Conservation (phyloP, 2,888 invertebrate genomes). For the Tachina fera region DNA sequence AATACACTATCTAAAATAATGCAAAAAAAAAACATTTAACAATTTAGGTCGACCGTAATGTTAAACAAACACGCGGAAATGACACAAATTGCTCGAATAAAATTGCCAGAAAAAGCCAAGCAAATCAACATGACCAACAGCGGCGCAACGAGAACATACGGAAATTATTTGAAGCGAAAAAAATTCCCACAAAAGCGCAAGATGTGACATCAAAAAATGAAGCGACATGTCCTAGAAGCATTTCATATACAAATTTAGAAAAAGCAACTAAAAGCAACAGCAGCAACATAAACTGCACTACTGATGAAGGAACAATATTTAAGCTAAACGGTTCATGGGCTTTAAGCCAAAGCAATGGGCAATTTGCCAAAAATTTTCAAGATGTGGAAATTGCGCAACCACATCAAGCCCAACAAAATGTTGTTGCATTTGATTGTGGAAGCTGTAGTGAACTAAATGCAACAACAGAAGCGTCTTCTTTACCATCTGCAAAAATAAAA, state of each 20-base stretch:
- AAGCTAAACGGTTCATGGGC: slow-evolving; percentile 62
- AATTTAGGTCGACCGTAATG: slow-evolving; percentile 78
- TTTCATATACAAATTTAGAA: slow-evolving; percentile 71
- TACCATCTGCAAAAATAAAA: slow-evolving; percentile 52
- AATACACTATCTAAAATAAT: slow-evolving; percentile 65
- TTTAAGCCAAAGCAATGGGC: slow-evolving; percentile 75
- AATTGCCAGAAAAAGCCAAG: slow-evolving; percentile 72
- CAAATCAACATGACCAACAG: slow-evolving; percentile 75
- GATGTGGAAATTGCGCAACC: slow-evolving; percentile 55
- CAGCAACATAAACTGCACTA: slow-evolving; percentile 55
- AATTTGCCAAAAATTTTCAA: slow-evolving; percentile 72
- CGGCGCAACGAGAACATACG: slow-evolving; percentile 80
- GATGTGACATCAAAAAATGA: slow-evolving; percentile 45
- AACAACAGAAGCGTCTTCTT: slow-evolving; percentile 6
- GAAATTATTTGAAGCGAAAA: slow-evolving; percentile 76
- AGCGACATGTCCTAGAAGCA: slow-evolving; percentile 74
- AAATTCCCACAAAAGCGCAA: slow-evolving; percentile 56
- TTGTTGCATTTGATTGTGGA: slow-evolving; percentile 51
- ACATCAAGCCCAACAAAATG: slow-evolving; percentile 53
- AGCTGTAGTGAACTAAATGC: slow-evolving; percentile 57
- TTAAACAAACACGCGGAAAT: slow-evolving; percentile 70
- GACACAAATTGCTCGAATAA: slow-evolving; percentile 64
- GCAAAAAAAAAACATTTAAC: slow-evolving; percentile 71
- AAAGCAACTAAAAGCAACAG: slow-evolving; percentile 37
- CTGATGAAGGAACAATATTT: slow-evolving; percentile 53